Evolutionary conservation across 2,113 vertebrate species (phyloP), one percentile per base, ranked within the genome.

Genomic region (Falcunculus frontatus): DNA sequence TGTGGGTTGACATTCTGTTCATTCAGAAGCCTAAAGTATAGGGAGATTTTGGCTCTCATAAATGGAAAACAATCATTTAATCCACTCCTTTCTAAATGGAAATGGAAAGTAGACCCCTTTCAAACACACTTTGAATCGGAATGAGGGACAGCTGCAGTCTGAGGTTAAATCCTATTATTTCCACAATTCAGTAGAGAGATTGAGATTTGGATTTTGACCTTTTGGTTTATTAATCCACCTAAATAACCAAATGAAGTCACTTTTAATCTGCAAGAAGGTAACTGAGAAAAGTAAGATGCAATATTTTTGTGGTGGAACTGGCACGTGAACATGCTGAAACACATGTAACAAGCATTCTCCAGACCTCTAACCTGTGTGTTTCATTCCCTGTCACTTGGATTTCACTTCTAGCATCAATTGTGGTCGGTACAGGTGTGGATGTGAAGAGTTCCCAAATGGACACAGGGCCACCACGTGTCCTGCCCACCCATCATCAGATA

Each of bases 101-200:
- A 95, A 73, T 80, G 55, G 67, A 90, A 93, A 92, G 32, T 88
- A 94, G 75, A 69, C 29, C n/a, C 65, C n/a, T 37, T 85, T 79
- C 79, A 80, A 53, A 50, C 42, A 39, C 37, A 50, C 18, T 73
- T 79, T 16, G 37, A 80, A 57, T 76, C 17, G 42, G 69, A 92
- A 76, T 74, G 32, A 93, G 16, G 56, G 53, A 56, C 67, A 85
- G 12, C 44, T 83, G 44, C 53, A 62, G 23, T n/a, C 26, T 88
- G 17, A 91, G 29, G 17, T 87, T 85, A 75, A 68, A 87, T 59
- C 19, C 22, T 46, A 5, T 49, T 85, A 63, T 84, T 78, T 46
- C 44, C 27, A 49, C 37, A 46, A 22, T 82, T 87, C n/a, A 26
- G 32, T 29, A 65, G 62, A 85, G 53, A 75, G 35, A 26, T 0